phyloP scores from a whole-genome alignment of 1,140 invertebrate genomes.

The Proctacanthus coquilletti region DNA sequence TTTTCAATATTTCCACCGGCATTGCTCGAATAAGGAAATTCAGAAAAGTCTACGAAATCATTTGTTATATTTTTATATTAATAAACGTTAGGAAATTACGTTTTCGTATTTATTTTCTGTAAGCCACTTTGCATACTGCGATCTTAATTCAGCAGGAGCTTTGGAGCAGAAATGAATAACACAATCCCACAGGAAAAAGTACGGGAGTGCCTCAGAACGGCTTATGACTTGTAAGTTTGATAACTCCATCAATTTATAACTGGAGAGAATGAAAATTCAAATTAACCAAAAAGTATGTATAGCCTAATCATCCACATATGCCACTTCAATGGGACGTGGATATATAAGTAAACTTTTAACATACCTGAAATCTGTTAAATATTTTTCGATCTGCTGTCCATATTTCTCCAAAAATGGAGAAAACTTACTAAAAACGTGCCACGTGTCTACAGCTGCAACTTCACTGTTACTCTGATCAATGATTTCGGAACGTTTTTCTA shows the following conservation, averaged over 20 bases:
- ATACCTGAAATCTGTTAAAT: slow-evolving; percentile 21
- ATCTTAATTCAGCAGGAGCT: slow-evolving; percentile 48
- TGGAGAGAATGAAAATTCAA: slow-evolving; percentile 5
- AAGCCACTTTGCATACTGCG: slow-evolving; percentile 51
- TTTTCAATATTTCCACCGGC: slow-evolving; percentile 26
- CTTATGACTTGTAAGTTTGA: slow-evolving; percentile 19
- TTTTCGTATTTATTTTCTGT: slow-evolving; percentile 34
- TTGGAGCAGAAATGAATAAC: slow-evolving; percentile 50
- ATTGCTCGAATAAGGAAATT: slow-evolving; percentile 26
- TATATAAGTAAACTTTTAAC: neutral
- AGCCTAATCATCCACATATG: neutral
- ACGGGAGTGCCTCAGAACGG: slow-evolving; percentile 26
- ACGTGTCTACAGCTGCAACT: slow-evolving; percentile 9
- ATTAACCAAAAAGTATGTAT: neutral
- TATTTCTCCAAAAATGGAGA: slow-evolving; percentile 32
- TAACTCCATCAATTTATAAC: slow-evolving; percentile 22
- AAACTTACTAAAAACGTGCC: slow-evolving; percentile 36
- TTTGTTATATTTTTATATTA: slow-evolving; percentile 3
- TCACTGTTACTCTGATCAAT: slow-evolving; percentile 7
- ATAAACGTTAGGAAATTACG: slow-evolving; percentile 13
- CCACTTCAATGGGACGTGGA: neutral
- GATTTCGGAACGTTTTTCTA: slow-evolving; percentile 18
- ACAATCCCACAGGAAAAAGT: slow-evolving; percentile 58
- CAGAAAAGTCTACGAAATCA: slow-evolving; percentile 20
- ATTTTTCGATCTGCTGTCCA: slow-evolving; percentile 15